Conservation (phyloP, 2,888 invertebrate genomes). For the Rotaria socialis region DNA sequence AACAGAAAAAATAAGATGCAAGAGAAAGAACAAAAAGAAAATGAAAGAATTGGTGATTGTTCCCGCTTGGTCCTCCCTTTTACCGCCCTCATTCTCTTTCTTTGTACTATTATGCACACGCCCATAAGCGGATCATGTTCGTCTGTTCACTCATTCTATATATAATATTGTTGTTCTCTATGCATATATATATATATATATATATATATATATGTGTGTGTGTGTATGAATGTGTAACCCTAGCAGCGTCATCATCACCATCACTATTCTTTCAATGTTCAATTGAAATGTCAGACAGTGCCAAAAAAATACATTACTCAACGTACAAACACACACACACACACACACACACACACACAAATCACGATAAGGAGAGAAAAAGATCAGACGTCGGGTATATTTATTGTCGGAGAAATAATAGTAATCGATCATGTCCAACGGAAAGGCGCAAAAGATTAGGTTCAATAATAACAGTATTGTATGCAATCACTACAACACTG, state of each 20-base stretch:
- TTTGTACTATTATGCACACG: neutral
- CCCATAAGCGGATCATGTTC: constrained; percentile 17
- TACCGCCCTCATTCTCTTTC: neutral
- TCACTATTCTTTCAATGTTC: constrained; percentile 23
- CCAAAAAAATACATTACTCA: constrained; percentile 6
- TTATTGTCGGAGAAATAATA: neutral
- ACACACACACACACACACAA: neutral
- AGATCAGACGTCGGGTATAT: neutral
- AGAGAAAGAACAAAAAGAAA: neutral
- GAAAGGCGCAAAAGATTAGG: constrained; percentile 26
- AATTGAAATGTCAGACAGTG: constrained; percentile 26
- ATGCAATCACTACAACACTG: neutral
- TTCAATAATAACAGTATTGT: neutral
- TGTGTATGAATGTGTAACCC: neutral
- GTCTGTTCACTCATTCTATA: neutral
- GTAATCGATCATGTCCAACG: constrained; percentile 26
- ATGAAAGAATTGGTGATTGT: neutral
- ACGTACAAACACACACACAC: neutral
- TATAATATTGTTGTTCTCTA: neutral
- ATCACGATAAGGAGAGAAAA: constrained; percentile 15
- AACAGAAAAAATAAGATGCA: neutral
- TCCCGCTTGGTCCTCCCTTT: neutral
- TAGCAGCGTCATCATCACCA: constrained; percentile 1
- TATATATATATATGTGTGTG: too few relatives aligned
- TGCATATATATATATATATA: neutral